Conservation (phyloP, 2,113 vertebrate species). For the Orthochromis malagaraziensis region DNA sequence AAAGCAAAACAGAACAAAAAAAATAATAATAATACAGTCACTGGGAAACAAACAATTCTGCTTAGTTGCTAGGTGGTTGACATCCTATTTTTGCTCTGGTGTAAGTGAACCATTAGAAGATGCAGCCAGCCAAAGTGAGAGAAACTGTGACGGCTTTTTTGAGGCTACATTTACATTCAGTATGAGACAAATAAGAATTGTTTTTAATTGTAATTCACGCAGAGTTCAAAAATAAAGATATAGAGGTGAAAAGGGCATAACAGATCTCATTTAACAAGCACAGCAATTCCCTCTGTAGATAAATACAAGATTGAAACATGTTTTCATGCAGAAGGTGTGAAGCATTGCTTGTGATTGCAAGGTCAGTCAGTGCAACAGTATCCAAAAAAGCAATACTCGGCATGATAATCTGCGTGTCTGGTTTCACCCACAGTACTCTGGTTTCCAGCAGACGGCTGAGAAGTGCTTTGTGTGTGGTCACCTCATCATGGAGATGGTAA, state of each 20-base stretch:
- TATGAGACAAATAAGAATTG: not conserved
- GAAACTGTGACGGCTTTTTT: not conserved
- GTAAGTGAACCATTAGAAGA: not conserved
- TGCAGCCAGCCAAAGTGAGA: not conserved
- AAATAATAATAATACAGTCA: too few relatives aligned
- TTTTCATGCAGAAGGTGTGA: not conserved
- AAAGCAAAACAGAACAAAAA: rapidly evolving
- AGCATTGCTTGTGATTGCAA: not conserved
- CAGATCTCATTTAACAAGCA: not conserved
- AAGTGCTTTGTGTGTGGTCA: slow-evolving; percentile 99
- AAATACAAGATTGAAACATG: not conserved
- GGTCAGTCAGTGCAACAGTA: not conserved
- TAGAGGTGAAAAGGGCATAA: not conserved
- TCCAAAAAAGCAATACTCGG: not conserved
- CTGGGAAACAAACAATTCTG: not conserved
- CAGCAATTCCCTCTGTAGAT: slow-evolving; percentile 50
- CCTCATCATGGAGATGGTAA: slow-evolving; percentile 99
- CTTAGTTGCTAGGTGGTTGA: not conserved
- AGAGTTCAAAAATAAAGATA: not conserved
- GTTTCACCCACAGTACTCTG: slow-evolving; percentile 83
- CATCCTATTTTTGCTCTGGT: not conserved
- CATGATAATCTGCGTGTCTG: not conserved
- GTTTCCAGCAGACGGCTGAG: slow-evolving; percentile 98
- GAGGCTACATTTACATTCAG: not conserved
- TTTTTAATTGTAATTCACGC: not conserved